A percentile compares a stretch with the other conserved stretches of the same genome.
Evolutionary conservation across 2,888 invertebrate species (phyloP).

Genomic region (Mythimna albipuncta): DNA sequence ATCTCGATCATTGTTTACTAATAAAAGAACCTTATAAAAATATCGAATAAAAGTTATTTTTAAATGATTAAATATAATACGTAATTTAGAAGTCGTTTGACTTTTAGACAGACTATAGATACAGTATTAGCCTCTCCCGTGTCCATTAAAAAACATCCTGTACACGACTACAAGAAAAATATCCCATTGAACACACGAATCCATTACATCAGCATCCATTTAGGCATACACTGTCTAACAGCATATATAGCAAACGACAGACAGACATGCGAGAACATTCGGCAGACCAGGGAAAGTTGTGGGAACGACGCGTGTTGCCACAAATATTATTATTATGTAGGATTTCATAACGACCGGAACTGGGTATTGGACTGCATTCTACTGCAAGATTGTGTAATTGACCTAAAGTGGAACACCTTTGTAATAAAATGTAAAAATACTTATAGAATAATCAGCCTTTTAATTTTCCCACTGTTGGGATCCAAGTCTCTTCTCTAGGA

Average conservation of each 20-base stretch:
- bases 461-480: too few species aligned
- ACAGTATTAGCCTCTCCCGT: too few species aligned
- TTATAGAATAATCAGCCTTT: too few species aligned
- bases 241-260: conserved; percentile 37
- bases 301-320: conserved; percentile 25
- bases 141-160: conserved; percentile 7
- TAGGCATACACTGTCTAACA: conserved; percentile 29
- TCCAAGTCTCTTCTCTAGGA: too few species aligned
- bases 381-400: conserved; percentile 29
- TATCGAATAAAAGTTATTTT: too few species aligned
- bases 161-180: conserved; percentile 19
- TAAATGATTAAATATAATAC: too few species aligned
- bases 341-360: conserved; percentile 47
- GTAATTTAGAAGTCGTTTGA: too few species aligned
- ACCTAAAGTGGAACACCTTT: neutral
- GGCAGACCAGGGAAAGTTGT: conserved; percentile 46
- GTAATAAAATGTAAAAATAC: too few species aligned
- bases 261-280: conserved; percentile 51
- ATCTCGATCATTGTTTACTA: too few species aligned
- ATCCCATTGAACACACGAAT: conserved; percentile 17
- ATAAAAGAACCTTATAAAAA: too few species aligned
- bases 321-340: conserved; percentile 42
- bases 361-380: conserved; percentile 5
- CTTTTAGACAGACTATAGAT: too few species aligned
- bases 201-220: conserved; percentile 48